Evolutionary conservation across 2,113 vertebrate genomes (phyloP), one percentile per base, ranked within the genome.

Genomic region (Ginglymostoma cirratum): DNA sequence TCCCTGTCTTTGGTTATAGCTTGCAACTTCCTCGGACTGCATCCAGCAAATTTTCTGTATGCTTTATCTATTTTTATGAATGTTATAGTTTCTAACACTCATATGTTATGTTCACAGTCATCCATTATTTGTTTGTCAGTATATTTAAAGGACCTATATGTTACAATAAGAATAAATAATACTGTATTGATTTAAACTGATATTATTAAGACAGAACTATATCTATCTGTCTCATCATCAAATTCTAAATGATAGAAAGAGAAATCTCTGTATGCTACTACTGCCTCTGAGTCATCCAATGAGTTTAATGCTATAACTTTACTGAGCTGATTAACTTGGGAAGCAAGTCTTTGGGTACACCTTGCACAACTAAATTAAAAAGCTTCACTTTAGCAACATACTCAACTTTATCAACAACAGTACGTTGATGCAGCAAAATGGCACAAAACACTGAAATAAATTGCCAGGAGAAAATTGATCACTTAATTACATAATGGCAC

Each of bases 61-160:
- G 94, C 96, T 96, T 97, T 97, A 97, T 97, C 96, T 97, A 96
- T 96, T 96, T 97, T 96, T 96, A 96, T 97, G 96, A 96, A 96
- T 96, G 95, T 96, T 61, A 96, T 96, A 97, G 97, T n/a, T 93
- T 90, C 52, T 38, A 93, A 38, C n/a, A 38, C 34, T 89, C 48
- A 90, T 65, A 34, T 90, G 52, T 66, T 93, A 67, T 67, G 17
- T 23, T 93, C 89, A 93, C 34, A 38, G 15, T 66, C 61, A 93
- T 67, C 61, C 66, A 66, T 67, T 90, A 90, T 65, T 90, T 66
- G 89, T 93, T 66, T 93, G 34, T 90, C 87, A 90, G 87, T 90
- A 61, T 90, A 55, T 66, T 92, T 65, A 92, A 92, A 66, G 55
- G 61, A 66, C 19, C 5, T 93, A 66, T 23, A n/a, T 21, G n/a